A percentile compares a stretch with the other conserved stretches of the same genome.
phyloP scores from a whole-genome alignment of 2,888 invertebrate genomes.

The Acrocera orbiculus region DNA sequence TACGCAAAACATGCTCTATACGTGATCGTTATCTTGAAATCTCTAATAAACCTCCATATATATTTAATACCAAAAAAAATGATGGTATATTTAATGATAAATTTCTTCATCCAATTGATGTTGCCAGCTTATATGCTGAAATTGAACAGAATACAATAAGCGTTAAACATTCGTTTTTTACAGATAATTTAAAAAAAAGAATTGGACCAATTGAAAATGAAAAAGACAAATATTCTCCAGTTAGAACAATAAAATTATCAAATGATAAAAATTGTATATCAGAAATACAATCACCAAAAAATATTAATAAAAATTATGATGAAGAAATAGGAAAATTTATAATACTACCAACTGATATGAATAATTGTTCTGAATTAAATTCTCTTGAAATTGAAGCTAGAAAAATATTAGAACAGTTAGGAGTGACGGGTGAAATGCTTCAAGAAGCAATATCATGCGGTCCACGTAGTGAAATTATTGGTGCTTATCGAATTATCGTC shows the following conservation, averaged over 20 bases:
- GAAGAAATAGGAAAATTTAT: slow-evolving; percentile 31
- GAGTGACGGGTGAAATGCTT: slow-evolving; percentile 41
- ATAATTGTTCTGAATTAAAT: slow-evolving; percentile 25
- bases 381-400: slow-evolving; percentile 36
- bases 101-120: slow-evolving; percentile 28
- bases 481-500: slow-evolving; percentile 51
- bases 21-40: slow-evolving; percentile 27
- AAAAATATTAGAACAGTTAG: slow-evolving; percentile 36
- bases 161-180: slow-evolving; percentile 22
- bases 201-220: slow-evolving; percentile 28
- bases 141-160: slow-evolving; percentile 12
- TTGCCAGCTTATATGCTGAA: slow-evolving; percentile 7
- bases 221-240: slow-evolving; percentile 15
- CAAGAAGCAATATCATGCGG: slow-evolving; percentile 37
- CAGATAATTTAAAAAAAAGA: slow-evolving; percentile 29
- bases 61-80: slow-evolving; percentile 28
- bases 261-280: slow-evolving; percentile 15
- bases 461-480: slow-evolving; percentile 45
- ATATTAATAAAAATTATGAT: slow-evolving; percentile 23
- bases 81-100: slow-evolving; percentile 27
- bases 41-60: slow-evolving; percentile 25
- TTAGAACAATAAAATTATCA: slow-evolving; percentile 17
- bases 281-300: slow-evolving; percentile 2
- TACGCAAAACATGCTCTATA: slow-evolving; percentile 25
- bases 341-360: slow-evolving; percentile 30